A percentile compares a stretch with the other conserved stretches of the same genome.
Conservation (phyloP, 2,113 vertebrate genomes). For the Centropus bengalensis region DNA sequence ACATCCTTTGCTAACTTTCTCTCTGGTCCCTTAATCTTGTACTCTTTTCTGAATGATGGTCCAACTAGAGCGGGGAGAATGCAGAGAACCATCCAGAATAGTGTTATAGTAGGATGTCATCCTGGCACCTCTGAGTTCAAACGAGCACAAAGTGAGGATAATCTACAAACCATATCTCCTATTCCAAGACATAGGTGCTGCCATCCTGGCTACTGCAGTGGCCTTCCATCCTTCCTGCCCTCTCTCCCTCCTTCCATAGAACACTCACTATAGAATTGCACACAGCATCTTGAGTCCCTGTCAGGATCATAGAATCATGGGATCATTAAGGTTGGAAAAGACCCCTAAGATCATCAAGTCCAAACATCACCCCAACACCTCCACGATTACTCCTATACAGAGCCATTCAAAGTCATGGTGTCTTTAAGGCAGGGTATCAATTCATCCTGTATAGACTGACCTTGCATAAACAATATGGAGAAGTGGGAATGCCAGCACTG, state of each 20-base stretch:
- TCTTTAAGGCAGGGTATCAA: not conserved
- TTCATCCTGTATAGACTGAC: not conserved
- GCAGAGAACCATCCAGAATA: not conserved
- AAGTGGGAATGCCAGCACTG: not conserved
- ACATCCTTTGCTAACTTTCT: not conserved
- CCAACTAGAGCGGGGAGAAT: not conserved
- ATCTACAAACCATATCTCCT: not conserved
- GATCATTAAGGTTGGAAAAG: too few relatives aligned
- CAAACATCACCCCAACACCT: too few relatives aligned
- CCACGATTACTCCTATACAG: not conserved
- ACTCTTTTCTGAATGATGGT: not conserved
- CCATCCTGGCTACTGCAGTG: not conserved
- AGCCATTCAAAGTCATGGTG: not conserved
- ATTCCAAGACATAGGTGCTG: not conserved
- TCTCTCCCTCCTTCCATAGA: not conserved
- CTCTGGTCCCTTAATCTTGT: not conserved
- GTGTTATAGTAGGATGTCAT: not conserved
- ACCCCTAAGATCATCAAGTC: too few relatives aligned
- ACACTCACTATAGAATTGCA: not conserved
- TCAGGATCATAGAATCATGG: too few relatives aligned
- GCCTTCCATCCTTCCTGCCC: not conserved
- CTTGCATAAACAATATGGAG: rapidly evolving
- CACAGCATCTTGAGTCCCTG: not conserved
- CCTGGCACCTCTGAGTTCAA: not conserved
- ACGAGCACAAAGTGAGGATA: not conserved